These are phyloP conservation scores for Diploptera punctata DNA, from an alignment of 2,888 invertebrate genomes.

Conservation along the genomic window DNA sequence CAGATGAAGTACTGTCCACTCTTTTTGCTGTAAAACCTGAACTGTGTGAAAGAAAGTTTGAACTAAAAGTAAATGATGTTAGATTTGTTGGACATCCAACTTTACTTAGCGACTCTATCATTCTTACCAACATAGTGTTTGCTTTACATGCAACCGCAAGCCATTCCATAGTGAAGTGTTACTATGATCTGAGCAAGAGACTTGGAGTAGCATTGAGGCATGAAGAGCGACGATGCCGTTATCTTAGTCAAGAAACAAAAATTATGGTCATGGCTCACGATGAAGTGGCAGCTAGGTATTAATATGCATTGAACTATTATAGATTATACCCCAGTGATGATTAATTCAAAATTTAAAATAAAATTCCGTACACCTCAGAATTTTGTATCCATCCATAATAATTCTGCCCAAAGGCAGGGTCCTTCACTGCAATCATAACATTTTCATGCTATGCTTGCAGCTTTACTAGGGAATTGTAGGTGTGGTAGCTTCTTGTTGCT, in stretches of 20 bases:
- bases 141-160: constrained; percentile 89
- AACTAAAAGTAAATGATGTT: constrained; percentile 94
- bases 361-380: too few species aligned
- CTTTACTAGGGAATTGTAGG: too few species aligned
- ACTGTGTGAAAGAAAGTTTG: constrained; percentile 89
- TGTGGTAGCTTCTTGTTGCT: too few species aligned
- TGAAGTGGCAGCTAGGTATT: constrained; percentile 62
- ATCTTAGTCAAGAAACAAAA: constrained; percentile 87
- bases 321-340: too few species aligned
- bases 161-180: constrained; percentile 92
- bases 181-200: constrained; percentile 91
- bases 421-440: too few species aligned
- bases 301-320: constrained; percentile 25
- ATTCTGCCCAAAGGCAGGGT: too few species aligned
- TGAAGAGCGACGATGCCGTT: constrained; percentile 90
- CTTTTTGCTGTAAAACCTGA: constrained; percentile 91
- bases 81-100: constrained; percentile 96
- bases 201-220: constrained; percentile 86
- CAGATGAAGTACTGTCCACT: constrained; percentile 86
- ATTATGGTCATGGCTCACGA: constrained; percentile 76
- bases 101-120: constrained; percentile 69
- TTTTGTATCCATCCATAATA: too few species aligned
- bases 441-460: too few species aligned
- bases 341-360: too few species aligned
- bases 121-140: constrained; percentile 88